Evolutionary conservation across 2,797 vertebrate species (phyloP), one percentile per base, ranked within the genome.

Genomic region (Chelonia mydas): DNA sequence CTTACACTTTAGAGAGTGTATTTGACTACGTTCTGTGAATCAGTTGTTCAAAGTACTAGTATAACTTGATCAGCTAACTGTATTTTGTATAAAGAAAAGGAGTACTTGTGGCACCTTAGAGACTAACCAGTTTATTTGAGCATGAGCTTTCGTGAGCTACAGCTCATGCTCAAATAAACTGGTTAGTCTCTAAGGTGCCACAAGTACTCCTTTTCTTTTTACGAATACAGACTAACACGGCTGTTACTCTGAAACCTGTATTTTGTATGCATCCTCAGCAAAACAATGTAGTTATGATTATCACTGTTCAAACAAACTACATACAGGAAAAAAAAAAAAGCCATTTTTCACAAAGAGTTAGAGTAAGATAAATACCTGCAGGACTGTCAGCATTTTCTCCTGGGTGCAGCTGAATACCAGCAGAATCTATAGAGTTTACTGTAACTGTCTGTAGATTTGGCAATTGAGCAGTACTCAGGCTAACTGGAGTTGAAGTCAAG

Each of bases 401-500:
- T 97, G 99, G 99, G 92, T 99, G 98, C 98, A 99, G 99, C 90
- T 99, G 99, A 96, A 99, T 98, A 90, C 99, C 99, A 89, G 97
- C 87, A 97, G 99, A 99, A 96, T 98, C 98, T 98, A 99, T 98
- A 61, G 99, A 99, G 98, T 99, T 99, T 96, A 99, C 98, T 6
- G 99, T 99, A 97, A 99, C 99, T 55, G 99, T 99, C 98, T 99
- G 99, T 95, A 99, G 98, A 98, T 99, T 99, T 98, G 99, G 99
- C 97, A 99, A 99, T 96, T 99, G 99, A 95, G 99, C 99, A 85
- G 99, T 98, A 98, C 98, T 98, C 98, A 99, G 98, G 98, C 98
- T 99, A 97, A 99, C 99, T 83, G 98, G 99, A 97, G 96, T 99
- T 97, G 99, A 98, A 25, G 98, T 98, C 98, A 98, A 97, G 2